These are phyloP conservation scores for Isotomurus palustris DNA, from an alignment of 2,888 invertebrate species.

Conservation along the genomic window DNA sequence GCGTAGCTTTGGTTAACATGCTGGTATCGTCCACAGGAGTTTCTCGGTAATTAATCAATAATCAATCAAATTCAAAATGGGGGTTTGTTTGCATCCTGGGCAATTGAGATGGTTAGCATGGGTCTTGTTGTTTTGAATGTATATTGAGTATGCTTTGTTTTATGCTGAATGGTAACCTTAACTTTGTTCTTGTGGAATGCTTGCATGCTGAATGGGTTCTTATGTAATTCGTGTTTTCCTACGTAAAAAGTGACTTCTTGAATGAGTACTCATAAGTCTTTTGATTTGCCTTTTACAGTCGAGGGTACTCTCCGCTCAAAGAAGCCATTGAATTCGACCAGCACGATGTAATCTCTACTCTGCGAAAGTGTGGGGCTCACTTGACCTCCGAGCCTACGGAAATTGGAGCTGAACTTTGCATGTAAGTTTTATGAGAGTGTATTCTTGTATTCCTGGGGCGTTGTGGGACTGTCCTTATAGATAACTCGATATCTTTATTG, in stretches of 20 bases:
- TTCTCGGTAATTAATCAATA: conserved; percentile 22
- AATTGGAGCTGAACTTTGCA: conserved; percentile 65
- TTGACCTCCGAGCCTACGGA: conserved; percentile 58
- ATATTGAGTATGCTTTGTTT: too few species aligned
- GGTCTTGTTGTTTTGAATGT: too few species aligned
- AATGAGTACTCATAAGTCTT: too few species aligned
- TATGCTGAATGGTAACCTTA: too few species aligned
- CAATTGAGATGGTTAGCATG: too few species aligned
- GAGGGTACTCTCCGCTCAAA: conserved; percentile 65
- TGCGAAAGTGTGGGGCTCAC: conserved; percentile 72
- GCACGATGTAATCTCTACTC: conserved; percentile 60
- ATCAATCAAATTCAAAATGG: too few species aligned
- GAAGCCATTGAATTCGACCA: conserved; percentile 65
- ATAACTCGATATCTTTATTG: too few species aligned
- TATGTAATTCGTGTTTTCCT: too few species aligned
- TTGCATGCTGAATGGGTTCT: too few species aligned
- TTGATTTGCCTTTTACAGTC: conserved; percentile 51
- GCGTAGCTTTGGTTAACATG: conserved; percentile 31
- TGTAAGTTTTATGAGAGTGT: conserved; percentile 48
- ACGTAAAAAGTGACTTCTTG: too few species aligned
- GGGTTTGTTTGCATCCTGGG: too few species aligned
- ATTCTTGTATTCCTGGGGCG: neutral
- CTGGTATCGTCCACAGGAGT: conserved; percentile 33
- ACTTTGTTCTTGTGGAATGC: too few species aligned
- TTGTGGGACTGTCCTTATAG: conserved; percentile 31